These are phyloP conservation scores for Montipora sp. DNA, from an alignment of 64 coral and sea anemone genomes.

Conservation along the genomic window DNA sequence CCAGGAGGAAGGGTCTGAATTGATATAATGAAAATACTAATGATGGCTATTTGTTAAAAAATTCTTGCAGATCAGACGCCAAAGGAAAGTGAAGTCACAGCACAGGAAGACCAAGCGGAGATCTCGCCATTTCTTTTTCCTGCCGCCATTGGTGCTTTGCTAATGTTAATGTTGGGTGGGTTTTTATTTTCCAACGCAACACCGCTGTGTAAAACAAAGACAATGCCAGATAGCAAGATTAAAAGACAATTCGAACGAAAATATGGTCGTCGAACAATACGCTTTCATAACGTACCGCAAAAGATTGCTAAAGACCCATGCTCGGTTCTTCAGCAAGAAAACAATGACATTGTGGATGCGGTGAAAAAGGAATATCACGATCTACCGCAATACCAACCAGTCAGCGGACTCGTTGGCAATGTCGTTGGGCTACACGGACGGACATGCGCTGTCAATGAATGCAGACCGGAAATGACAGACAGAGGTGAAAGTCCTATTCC, in stretches of 20 bases:
- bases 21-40: too few species aligned
- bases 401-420: slow-evolving; percentile 50
- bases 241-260: slow-evolving; percentile 38
- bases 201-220: slow-evolving; percentile 36
- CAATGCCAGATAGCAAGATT: not conserved
- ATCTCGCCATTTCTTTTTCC: slow-evolving; percentile 72
- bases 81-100: slow-evolving; percentile 6
- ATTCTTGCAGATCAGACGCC: slow-evolving; percentile 9
- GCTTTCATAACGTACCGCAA: slow-evolving; percentile 54
- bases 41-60: not conserved
- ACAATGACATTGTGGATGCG: slow-evolving; percentile 91
- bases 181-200: slow-evolving; percentile 57
- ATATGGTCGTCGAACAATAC: slow-evolving; percentile 48
- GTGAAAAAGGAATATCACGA: slow-evolving; percentile 82
- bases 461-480: slow-evolving; percentile 62
- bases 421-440: slow-evolving; percentile 23
- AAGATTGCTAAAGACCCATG: slow-evolving; percentile 47
- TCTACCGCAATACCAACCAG: slow-evolving; percentile 76
- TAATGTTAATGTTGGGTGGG: slow-evolving; percentile 82
- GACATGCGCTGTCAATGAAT: slow-evolving; percentile 44
- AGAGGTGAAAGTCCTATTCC: slow-evolving; percentile 68
- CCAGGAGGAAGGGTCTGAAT: not conserved
- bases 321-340: slow-evolving; percentile 89
- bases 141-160: slow-evolving; percentile 65
- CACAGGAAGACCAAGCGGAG: slow-evolving; percentile 15